A percentile compares a stretch with the other conserved stretches of the same genome.
Evolutionary conservation across 2,888 invertebrate species (phyloP).

Genomic region (Leptinotarsa juncta): DNA sequence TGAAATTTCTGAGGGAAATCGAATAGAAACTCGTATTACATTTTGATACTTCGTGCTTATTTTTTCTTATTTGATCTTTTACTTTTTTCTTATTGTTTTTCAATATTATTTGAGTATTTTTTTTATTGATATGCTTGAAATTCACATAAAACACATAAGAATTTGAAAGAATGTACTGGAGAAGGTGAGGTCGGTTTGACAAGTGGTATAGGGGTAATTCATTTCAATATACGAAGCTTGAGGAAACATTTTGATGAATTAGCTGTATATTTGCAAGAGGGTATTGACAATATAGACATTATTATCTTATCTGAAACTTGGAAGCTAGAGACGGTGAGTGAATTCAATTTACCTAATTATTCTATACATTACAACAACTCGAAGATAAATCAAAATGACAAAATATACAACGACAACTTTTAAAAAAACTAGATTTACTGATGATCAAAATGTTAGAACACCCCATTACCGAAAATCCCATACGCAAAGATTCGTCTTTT

Average conservation of each 20-base stretch:
- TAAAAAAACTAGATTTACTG: too few relatives aligned
- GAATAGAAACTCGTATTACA: not conserved
- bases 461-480: too few relatives aligned
- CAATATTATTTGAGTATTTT: not conserved
- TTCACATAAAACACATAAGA: not conserved
- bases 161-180: not conserved
- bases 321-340: conserved; percentile 8
- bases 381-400: conserved; percentile 4
- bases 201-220: not conserved
- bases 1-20: conserved; percentile 5
- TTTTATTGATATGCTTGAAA: not conserved
- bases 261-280: too few relatives aligned
- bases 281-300: not conserved
- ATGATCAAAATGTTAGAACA: too few relatives aligned
- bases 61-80: not conserved
- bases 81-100: not conserved
- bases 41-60: not conserved
- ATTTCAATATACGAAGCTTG: conserved; percentile 4
- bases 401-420: too few relatives aligned
- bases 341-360: conserved; percentile 4
- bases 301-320: conserved; percentile 15
- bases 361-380: conserved; percentile 1
- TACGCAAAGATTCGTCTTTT: too few relatives aligned
- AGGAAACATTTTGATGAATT: too few relatives aligned
- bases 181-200: not conserved